phyloP scores from a whole-genome alignment of 35 echinoderm and acorn worm genomes.

The Heliocidaris erythrogramma region DNA sequence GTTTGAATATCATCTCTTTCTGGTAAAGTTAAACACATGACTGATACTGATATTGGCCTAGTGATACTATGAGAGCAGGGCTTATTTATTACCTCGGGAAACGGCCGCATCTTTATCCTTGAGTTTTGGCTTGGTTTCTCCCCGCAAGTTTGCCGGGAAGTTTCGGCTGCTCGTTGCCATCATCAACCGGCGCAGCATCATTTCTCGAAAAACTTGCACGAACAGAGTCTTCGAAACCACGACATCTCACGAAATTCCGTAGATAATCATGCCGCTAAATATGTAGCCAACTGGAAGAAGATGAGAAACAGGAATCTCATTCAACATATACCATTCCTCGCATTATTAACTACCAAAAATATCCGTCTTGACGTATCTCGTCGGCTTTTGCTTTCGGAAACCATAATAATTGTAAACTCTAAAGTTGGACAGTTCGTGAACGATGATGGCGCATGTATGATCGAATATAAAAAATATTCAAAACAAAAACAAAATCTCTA shows the following conservation, averaged over 20 bases:
- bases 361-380: background rate
- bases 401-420: background rate
- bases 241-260: background rate
- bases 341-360: background rate
- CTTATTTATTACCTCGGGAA: conserved; percentile 20
- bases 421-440: background rate
- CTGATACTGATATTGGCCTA: too few species aligned
- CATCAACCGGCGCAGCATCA: conserved; percentile 39
- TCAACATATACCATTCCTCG: background rate
- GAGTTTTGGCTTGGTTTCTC: conserved; percentile 37
- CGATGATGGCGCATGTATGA: too few species aligned
- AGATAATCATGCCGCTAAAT: background rate
- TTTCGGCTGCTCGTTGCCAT: conserved; percentile 44
- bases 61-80: too few species aligned
- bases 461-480: background rate
- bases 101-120: background rate
- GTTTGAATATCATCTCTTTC: too few species aligned
- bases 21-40: too few species aligned
- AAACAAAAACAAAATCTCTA: background rate
- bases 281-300: background rate
- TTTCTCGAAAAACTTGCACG: background rate
- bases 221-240: background rate
- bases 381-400: background rate
- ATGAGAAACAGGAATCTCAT: background rate
- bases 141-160: background rate